phyloP scores from a whole-genome alignment of 1,140 invertebrate genomes.

The Prorops nasuta region DNA sequence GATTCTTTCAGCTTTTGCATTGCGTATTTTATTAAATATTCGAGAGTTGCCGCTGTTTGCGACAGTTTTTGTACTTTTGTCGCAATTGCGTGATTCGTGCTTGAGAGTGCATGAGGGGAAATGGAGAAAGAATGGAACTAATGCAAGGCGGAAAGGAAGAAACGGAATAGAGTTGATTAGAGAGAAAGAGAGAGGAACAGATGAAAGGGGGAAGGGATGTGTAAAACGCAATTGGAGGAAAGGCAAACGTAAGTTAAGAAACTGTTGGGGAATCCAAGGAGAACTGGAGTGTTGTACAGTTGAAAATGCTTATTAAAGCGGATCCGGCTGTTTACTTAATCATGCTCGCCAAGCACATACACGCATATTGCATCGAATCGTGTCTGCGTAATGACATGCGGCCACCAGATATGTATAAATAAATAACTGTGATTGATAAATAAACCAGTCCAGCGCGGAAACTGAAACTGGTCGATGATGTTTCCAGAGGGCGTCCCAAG shows the following conservation, averaged over 20 bases:
- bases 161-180: too few relatives aligned
- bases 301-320: conserved; percentile 4
- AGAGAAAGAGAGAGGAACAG: too few relatives aligned
- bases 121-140: too few relatives aligned
- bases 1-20: too few relatives aligned
- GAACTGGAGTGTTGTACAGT: conserved; percentile 11
- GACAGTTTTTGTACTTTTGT: too few relatives aligned
- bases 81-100: too few relatives aligned
- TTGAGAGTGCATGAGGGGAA: too few relatives aligned
- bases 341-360: conserved; percentile 4
- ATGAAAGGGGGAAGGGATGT: background rate
- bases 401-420: conserved; percentile 8
- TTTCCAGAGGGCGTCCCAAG: too few relatives aligned
- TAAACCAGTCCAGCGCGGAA: conserved; percentile 12
- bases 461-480: too few relatives aligned
- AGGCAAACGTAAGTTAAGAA: conserved; percentile 12
- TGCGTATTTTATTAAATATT: too few relatives aligned
- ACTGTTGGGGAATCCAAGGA: conserved; percentile 13
- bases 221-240: conserved; percentile 1
- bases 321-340: conserved; percentile 14
- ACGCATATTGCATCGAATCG: conserved; percentile 3
- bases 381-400: conserved; percentile 14
- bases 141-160: too few relatives aligned
- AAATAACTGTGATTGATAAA: conserved; percentile 17
- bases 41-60: too few relatives aligned